Evolutionary conservation across 2,797 vertebrate genomes (phyloP).

Genomic region (Muscicapa comitata): DNA sequence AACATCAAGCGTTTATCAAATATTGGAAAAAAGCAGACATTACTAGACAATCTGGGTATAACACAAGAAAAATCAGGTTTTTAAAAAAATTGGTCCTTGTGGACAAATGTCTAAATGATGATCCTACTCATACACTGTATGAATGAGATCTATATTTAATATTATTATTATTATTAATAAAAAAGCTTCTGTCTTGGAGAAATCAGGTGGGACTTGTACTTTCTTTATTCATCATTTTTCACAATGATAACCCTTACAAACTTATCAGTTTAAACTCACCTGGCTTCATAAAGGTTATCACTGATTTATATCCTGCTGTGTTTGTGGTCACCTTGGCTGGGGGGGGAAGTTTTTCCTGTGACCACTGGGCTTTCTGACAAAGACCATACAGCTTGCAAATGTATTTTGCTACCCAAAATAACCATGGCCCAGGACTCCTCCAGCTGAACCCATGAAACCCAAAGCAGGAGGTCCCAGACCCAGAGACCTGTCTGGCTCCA

Average conservation of each 20-base stretch:
- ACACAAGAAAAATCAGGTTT: constrained; percentile 66
- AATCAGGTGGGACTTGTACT: constrained; percentile 62
- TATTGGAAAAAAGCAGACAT: constrained; percentile 76
- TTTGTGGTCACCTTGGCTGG: neutral
- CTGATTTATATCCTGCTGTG: neutral
- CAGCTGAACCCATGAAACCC: neutral
- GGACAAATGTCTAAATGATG: constrained; percentile 75
- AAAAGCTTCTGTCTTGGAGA: constrained; percentile 79
- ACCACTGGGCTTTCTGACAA: neutral
- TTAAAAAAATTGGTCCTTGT: constrained; percentile 76
- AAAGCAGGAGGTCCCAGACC: neutral
- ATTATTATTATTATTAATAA: constrained; percentile 65
- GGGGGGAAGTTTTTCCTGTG: neutral
- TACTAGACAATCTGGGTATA: constrained; percentile 71
- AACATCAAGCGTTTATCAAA: constrained; percentile 78
- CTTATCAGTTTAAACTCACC: neutral
- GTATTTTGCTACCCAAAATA: neutral
- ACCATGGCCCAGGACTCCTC: neutral
- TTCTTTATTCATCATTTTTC: constrained; percentile 3
- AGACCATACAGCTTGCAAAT: neutral
- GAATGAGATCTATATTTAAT: constrained; percentile 81
- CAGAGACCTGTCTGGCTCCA: neutral
- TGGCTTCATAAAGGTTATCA: neutral
- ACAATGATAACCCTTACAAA: neutral
- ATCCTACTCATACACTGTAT: constrained; percentile 83